These are phyloP conservation scores for Marronus borbonicus DNA, from an alignment of 2,888 invertebrate genomes.

Conservation along the genomic window DNA sequence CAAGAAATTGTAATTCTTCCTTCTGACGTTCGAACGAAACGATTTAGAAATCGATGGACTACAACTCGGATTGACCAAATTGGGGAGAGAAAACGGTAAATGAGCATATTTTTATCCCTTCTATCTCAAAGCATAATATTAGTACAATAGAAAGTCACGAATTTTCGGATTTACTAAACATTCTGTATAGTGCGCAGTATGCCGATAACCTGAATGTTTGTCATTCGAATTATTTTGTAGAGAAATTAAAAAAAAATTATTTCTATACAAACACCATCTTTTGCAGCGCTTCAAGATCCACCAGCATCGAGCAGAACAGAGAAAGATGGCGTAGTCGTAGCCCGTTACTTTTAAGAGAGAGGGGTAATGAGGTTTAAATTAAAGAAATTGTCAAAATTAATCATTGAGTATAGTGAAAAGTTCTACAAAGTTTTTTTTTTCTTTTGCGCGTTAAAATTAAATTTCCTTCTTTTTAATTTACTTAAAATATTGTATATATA, in stretches of 20 bases:
- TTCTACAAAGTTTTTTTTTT: background rate
- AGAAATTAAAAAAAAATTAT: too few relatives aligned
- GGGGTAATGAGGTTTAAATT: background rate
- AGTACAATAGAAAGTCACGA: too few relatives aligned
- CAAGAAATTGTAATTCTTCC: slow-evolving; percentile 6
- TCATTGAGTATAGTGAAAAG: background rate
- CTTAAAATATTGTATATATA: background rate
- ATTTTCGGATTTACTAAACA: too few relatives aligned
- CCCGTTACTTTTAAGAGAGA: background rate
- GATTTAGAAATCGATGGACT: slow-evolving; percentile 21
- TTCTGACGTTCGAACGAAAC: background rate
- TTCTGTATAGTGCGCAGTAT: background rate
- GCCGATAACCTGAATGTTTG: background rate
- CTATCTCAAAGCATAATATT: too few relatives aligned
- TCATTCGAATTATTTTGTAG: background rate
- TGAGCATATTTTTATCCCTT: background rate
- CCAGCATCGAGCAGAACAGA: background rate
- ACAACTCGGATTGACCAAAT: background rate
- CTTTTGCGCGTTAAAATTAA: background rate
- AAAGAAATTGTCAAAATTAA: background rate
- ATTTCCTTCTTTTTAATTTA: background rate
- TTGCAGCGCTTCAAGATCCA: background rate
- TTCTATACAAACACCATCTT: background rate
- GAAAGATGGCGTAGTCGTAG: slow-evolving; percentile 27
- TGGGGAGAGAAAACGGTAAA: background rate